Conservation (phyloP, 2,113 vertebrate genomes). For the Nothoprocta pentlandii region DNA sequence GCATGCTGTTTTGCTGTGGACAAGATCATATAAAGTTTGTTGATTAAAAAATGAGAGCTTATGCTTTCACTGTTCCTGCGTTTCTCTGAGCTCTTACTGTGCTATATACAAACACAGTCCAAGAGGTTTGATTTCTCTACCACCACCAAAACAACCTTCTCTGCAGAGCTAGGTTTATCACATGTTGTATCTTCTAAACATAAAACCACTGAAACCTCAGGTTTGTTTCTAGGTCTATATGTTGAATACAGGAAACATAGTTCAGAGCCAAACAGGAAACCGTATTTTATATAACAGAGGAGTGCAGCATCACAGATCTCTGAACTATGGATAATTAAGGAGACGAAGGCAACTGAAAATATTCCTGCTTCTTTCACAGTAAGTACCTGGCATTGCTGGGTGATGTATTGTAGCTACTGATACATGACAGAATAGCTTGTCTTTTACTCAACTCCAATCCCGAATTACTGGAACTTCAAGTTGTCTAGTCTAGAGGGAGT, state of each 20-base stretch:
- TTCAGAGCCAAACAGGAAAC: slow-evolving; percentile 13
- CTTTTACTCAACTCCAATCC: slow-evolving; percentile 35
- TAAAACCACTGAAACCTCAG: background rate
- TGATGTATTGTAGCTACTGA: slow-evolving; percentile 31
- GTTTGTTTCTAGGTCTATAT: background rate
- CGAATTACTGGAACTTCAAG: slow-evolving; percentile 46
- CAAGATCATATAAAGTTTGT: accelerated
- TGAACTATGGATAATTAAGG: background rate
- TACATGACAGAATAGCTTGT: slow-evolving; percentile 45
- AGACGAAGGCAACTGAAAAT: background rate
- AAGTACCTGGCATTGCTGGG: slow-evolving; percentile 5
- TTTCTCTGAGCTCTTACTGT: background rate
- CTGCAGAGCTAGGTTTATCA: background rate
- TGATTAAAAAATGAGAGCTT: background rate
- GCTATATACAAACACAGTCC: background rate
- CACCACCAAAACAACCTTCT: background rate
- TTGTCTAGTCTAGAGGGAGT: slow-evolving; percentile 67
- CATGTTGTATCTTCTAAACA: background rate
- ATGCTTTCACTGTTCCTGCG: accelerated
- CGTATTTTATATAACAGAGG: accelerated
- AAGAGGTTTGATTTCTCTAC: background rate
- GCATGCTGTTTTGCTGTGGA: background rate
- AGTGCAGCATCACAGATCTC: accelerated
- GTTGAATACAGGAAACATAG: background rate
- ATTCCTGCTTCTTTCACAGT: background rate